Evolutionary conservation across 92 coral and sea anemone species (phyloP).

Genomic region (Zoanthus sansibaricus): DNA sequence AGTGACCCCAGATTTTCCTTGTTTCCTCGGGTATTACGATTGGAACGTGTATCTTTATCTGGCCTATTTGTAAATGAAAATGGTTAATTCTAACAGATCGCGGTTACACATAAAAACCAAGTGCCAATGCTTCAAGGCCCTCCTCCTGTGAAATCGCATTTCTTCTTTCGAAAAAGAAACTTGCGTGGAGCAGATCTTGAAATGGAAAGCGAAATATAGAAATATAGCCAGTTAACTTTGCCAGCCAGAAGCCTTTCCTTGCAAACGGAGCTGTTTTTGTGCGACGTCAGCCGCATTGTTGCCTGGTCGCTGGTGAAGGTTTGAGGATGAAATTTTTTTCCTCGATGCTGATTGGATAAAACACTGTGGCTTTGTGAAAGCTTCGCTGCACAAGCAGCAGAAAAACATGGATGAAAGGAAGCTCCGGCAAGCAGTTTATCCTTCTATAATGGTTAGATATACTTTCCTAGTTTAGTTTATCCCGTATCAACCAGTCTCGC

Average conservation of each 20-base stretch:
- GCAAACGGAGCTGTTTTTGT: background rate
- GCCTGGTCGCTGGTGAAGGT: slow-evolving; percentile 5
- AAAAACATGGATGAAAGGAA: background rate
- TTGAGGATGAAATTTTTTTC: background rate
- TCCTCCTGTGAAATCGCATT: slow-evolving; percentile 91
- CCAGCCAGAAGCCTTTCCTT: background rate
- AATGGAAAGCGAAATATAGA: slow-evolving; percentile 92
- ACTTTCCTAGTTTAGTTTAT: slow-evolving; percentile 20
- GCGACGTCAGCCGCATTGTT: background rate
- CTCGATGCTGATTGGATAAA: background rate
- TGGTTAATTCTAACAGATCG: slow-evolving; percentile 62
- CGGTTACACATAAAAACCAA: slow-evolving; percentile 90
- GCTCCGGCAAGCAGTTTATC: background rate
- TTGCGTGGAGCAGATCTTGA: slow-evolving; percentile 81
- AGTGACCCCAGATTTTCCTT: no score
- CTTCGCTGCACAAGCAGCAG: background rate
- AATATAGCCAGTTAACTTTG: slow-evolving; percentile 52
- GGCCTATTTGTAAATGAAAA: no score
- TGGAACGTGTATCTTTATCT: no score
- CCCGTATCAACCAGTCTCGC: slow-evolving; percentile 1
- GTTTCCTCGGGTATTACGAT: no score
- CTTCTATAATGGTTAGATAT: background rate
- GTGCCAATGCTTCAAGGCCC: slow-evolving; percentile 99
- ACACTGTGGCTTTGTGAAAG: background rate
- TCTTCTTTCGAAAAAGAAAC: slow-evolving; percentile 88